These are phyloP conservation scores for Acronicta aceris DNA, from an alignment of 2,888 invertebrate species.

Conservation along the genomic window DNA sequence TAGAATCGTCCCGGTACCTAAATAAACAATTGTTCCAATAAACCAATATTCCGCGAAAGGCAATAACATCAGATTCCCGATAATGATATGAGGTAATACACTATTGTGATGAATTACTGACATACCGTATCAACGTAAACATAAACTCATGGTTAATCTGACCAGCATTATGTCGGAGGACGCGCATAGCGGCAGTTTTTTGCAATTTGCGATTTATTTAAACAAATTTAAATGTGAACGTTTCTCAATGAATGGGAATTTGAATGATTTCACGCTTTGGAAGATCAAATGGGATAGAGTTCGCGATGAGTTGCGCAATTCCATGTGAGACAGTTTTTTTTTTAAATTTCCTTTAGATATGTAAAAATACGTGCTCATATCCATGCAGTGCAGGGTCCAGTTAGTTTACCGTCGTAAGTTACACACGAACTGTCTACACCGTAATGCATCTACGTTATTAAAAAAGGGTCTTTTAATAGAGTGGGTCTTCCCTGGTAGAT, in stretches of 20 bases:
- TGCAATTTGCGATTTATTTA: conserved; percentile 4
- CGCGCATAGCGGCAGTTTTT: conserved; percentile 21
- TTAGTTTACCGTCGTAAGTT: neutral
- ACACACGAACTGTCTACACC: no score
- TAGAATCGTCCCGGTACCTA: conserved; percentile 22
- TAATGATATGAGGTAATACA: conserved; percentile 73
- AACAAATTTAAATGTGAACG: conserved; percentile 23
- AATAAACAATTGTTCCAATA: conserved; percentile 46
- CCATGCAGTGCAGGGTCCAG: neutral
- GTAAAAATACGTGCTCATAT: neutral
- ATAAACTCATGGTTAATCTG: conserved; percentile 39
- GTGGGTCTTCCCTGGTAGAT: no score
- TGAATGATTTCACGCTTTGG: conserved; percentile 76
- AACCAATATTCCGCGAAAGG: conserved; percentile 50
- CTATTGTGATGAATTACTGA: conserved; percentile 58
- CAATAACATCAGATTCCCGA: conserved; percentile 52
- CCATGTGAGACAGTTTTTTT: conserved; percentile 67
- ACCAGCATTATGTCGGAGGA: conserved; percentile 30
- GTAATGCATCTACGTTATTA: no score
- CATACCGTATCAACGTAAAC: conserved; percentile 59
- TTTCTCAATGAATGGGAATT: conserved; percentile 58
- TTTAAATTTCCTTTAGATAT: no score
- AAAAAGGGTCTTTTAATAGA: no score
- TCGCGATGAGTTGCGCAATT: conserved; percentile 69
- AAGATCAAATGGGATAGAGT: conserved; percentile 79